Evolutionary conservation across 1,140 invertebrate genomes (phyloP), one percentile per base, ranked within the genome.

Genomic region (Meteorus sp.): DNA sequence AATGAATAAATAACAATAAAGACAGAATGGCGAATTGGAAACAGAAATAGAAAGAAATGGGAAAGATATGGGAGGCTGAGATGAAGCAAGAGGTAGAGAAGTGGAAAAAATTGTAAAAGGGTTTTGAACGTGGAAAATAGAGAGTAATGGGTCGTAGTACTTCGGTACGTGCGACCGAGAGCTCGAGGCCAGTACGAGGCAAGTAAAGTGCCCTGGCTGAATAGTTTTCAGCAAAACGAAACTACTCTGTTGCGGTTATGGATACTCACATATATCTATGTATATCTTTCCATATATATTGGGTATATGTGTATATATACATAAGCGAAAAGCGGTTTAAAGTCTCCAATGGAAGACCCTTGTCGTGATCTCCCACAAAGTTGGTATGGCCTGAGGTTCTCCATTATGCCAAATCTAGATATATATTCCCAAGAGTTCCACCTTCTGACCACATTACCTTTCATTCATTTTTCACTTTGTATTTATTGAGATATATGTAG

Each of bases 321-420:
- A 22, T 37, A 37, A 19, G 17, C 13, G 17, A 9, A 7, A 7
- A 29, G 45, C 25, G 50, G 17, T 52, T 52, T 52, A 52, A 52
- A 52, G 11, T 52, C 50, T 52, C 50, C 50, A 52, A 52, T 52
- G 50, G 50, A 52, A 52, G 50, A 52, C 50, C 50, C 50, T 33
- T 37, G 33, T 52, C 50, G 17, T 52, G 50, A 52, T 52, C 50
- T 52, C 50, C 27, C 19, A 11, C 7, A 52, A 52, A 52, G 50
- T 52, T 52, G 11, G 5, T 31, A 31, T 29, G 22, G 25, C 13
- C 45, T 31, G 19, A 23, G 47, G 25, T 35, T 25, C 27, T 20
- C 29, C 31, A 52, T 35, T 52, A 37, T 27, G 11, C 29, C 31
- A 33, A 52, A 52, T 52, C 27, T 19, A 33, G 31, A 52, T 52